Base-by-base conservation (phyloP, 2,113 vertebrate species). In the Parotia lawesii region DNA sequence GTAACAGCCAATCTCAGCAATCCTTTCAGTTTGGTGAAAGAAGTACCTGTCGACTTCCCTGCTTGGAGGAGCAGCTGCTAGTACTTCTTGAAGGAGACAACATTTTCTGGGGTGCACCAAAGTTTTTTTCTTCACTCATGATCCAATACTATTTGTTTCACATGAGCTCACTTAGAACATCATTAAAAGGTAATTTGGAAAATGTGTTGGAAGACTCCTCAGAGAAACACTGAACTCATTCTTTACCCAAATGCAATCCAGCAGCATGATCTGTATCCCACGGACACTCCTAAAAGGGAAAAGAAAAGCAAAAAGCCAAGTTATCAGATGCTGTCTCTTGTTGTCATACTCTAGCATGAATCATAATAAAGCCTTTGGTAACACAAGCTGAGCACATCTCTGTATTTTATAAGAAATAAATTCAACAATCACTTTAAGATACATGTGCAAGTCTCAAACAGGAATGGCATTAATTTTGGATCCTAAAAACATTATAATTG, bases 31-130 rank as follows among this genome's bases (percentile, higher is more conserved):
- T 69, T 42, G 37, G 38, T 70, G 76, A 35, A 82, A 81, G 61
- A 60, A 27, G 24, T 98, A 99, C 99, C 99, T 99, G 99, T 89
- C 99, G 98, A 96, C 99, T 99, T 96, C 98, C 99, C 47, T 98
- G 98, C 97, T 99, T 99, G 77, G 99, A 99, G 24, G 99, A 99
- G 91, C 98, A 98, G 98, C 98, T 99, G 96, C 99, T 99, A 67
- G 98, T 99, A 97, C 99, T 99, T 96, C 98, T 98, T 44, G 99
- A 99, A 93, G 98, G 98, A 62, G 99, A 99, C 40, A 99, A 97
- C 97, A 99, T 97, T 96, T 99, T 99, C 96, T 99, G 99, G 71
- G 99, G 98, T 96, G 98, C 98, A 54, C 96, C 95, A 7, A 98
- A 97, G 95, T 91, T 97, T 92, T 97, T 98, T 92, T 99, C 99